These are phyloP conservation scores for Taphrorychus bicolor DNA, from an alignment of 2,888 invertebrate species.

Conservation along the genomic window DNA sequence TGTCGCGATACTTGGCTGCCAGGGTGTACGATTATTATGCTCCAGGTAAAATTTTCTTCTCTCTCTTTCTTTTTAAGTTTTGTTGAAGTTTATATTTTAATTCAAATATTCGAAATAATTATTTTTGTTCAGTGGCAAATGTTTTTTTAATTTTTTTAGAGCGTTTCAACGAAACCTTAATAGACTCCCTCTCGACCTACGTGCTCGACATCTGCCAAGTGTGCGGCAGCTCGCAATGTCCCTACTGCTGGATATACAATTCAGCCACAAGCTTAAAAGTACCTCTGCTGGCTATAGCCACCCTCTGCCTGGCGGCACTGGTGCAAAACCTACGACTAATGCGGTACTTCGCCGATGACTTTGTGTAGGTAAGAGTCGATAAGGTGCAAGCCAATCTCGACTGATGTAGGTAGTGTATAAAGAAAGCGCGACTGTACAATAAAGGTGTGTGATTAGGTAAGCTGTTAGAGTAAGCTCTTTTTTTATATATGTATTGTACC, in stretches of 20 bases:
- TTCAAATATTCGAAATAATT: not conserved
- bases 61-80: no score
- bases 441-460: conserved; percentile 2
- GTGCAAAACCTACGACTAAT: conserved; percentile 8
- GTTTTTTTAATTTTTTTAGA: conserved; percentile 64
- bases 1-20: conserved; percentile 90
- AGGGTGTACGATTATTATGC: conserved; percentile 95
- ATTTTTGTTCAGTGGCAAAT: not conserved
- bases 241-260: conserved; percentile 89
- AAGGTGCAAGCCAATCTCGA: not conserved
- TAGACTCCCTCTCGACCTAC: conserved; percentile 86
- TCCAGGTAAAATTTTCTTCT: conserved; percentile 78
- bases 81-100: no score
- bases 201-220: conserved; percentile 91
- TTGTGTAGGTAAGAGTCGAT: conserved; percentile 11
- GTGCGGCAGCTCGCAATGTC: conserved; percentile 93
- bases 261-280: conserved; percentile 56
- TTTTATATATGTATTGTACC: not conserved
- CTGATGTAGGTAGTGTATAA: conserved; percentile 19
- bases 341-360: conserved; percentile 11
- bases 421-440: conserved; percentile 7
- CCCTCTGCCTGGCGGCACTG: conserved; percentile 7
- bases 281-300: conserved; percentile 13
- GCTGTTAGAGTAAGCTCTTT: not conserved
- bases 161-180: conserved; percentile 91